Percentiles rank a stretch among this genome's conserved stretches.
Evolutionary conservation across 2,113 vertebrate species (phyloP).

Genomic region (Muntiacus muntjak): DNA sequence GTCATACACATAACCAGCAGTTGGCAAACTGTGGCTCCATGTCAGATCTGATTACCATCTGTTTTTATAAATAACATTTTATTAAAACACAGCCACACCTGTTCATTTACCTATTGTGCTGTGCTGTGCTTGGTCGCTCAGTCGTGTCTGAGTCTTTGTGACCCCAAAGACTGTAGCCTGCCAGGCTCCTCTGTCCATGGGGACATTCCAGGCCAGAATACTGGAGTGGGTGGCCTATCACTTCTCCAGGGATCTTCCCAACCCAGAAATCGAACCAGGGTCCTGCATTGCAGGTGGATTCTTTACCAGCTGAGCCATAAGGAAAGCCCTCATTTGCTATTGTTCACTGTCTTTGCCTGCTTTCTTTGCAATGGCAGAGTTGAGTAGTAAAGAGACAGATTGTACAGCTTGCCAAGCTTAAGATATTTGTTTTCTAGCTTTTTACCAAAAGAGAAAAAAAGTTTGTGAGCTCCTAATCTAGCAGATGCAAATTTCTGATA

Average conservation of each 20-base stretch:
- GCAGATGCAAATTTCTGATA: background rate
- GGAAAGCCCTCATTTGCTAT: background rate
- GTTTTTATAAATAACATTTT: constrained; percentile 31
- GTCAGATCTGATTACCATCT: background rate
- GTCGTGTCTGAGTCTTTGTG: background rate
- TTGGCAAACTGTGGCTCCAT: background rate
- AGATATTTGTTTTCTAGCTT: background rate
- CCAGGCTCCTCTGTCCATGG: background rate
- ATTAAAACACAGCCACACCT: background rate
- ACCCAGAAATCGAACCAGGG: background rate
- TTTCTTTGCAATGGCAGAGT: background rate
- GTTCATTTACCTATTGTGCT: background rate
- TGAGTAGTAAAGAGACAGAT: background rate
- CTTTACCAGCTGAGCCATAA: background rate
- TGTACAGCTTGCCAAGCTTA: background rate
- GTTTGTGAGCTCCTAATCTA: background rate
- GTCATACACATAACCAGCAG: background rate
- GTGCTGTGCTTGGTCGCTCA: background rate
- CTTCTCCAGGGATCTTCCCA: background rate
- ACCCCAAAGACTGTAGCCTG: background rate
- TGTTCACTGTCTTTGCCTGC: background rate
- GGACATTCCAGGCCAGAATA: background rate
- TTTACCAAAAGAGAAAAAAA: background rate
- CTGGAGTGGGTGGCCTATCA: background rate
- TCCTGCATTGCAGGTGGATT: background rate